Conservation (phyloP, 2,113 vertebrate species). For the Penelope pileata region DNA sequence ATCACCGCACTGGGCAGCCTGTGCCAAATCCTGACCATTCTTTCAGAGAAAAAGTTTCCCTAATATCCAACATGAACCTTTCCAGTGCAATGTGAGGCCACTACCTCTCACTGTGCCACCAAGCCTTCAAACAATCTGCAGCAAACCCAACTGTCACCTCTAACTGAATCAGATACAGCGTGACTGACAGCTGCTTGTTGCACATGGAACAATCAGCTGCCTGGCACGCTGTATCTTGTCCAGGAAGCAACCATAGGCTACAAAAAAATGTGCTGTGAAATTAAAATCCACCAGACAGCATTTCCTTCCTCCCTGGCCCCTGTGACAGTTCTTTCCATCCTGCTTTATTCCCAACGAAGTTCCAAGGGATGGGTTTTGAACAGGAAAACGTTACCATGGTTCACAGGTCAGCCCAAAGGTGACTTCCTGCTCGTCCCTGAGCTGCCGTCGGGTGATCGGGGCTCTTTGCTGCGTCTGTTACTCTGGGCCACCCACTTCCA, state of each 20-base stretch:
- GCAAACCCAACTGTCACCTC: not conserved
- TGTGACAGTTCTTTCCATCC: not conserved
- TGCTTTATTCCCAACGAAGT: not conserved
- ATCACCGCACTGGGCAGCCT: too few species aligned
- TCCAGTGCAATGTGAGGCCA: too few species aligned
- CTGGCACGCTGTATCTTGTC: too few species aligned
- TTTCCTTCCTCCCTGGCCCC: not conserved
- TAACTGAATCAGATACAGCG: too few species aligned
- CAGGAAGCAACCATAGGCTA: not conserved
- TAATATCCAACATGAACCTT: too few species aligned
- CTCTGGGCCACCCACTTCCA: not conserved
- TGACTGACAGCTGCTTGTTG: not conserved
- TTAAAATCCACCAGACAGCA: not conserved
- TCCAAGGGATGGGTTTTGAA: fast-evolving
- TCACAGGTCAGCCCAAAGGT: fast-evolving
- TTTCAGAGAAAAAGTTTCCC: too few species aligned
- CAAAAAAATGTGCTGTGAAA: not conserved
- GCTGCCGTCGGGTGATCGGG: fast-evolving
- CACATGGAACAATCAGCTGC: not conserved
- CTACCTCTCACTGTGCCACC: too few species aligned
- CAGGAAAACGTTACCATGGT: fast-evolving
- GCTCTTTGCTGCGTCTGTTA: not conserved
- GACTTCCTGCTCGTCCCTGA: not conserved
- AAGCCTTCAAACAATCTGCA: not conserved
- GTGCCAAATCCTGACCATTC: too few species aligned